Evolutionary conservation across 2,113 vertebrate genomes (phyloP), one percentile per base, ranked within the genome.

Genomic region (Bucco capensis): DNA sequence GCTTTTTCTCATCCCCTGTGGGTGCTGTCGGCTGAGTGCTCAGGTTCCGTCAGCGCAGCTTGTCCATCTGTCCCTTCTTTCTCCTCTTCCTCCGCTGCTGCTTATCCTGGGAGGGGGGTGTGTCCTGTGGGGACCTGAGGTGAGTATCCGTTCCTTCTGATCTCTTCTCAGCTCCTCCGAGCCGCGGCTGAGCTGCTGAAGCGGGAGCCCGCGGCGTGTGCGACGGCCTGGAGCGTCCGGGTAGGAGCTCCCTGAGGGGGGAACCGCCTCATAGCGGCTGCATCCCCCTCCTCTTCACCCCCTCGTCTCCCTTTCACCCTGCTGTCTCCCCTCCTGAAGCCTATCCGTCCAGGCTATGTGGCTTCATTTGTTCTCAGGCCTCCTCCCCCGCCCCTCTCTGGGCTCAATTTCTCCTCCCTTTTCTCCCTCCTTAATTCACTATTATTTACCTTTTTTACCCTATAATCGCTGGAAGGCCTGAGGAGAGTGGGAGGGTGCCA

Each of bases 231-330:
- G 61, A 42, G 31, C 2, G 77, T 91, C 77, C 95, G 87, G 77
- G 80, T 88, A n/a, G 28, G 22, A n/a, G 10, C 16, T 23, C n/a
- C 2, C 3, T 8, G 25, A 27, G 21, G 4, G 33, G 38, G 22
- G 8, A n/a, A 3, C 6, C 5, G 10, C 44, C 19, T 44, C 4
- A 19, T 19, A 28, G 23, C 42, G 2, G 14, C 42, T 13, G 12
- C 12, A 24, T 1, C 9, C 2, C 6, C 14, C 22, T 19, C 3
- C 11, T 1, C 13, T 1, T 1, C 9, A 6, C 35, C 1, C 6
- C 5, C 9, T 3, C 19, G 3, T 3, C 5, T 15, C 27, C 31
- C 19, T 16, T 35, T 67, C 65, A 19, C 10, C 46, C 54, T 19
- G 31, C 31, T 8, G 54, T 33, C 19, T n/a, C 42, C 31, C 18